A percentile compares a stretch with the other conserved stretches of the same genome.
Evolutionary conservation across 2,113 vertebrate species (phyloP).

Genomic region (Ictidomys tridecemlineatus): DNA sequence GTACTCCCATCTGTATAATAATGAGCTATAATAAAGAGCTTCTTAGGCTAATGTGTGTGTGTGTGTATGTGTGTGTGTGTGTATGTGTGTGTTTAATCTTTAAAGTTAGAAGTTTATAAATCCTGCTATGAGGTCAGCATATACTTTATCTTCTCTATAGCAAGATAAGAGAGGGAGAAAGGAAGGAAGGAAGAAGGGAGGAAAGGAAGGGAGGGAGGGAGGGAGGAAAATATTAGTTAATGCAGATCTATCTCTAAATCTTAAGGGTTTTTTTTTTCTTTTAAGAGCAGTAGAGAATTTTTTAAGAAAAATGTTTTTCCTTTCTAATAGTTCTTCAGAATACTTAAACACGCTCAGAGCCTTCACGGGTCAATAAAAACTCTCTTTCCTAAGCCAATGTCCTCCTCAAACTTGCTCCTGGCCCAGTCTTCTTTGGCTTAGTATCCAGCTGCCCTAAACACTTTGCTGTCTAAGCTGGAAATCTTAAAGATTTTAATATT

Average conservation of each 20-base stretch:
- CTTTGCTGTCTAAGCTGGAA: not conserved
- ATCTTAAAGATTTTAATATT: not conserved
- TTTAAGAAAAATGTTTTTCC: not conserved
- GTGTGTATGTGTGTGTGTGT: too few relatives aligned
- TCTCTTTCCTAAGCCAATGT: not conserved
- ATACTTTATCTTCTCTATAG: not conserved
- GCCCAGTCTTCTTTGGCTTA: not conserved
- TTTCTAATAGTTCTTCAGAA: not conserved
- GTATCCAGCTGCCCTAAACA: fast-evolving
- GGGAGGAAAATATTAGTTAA: not conserved
- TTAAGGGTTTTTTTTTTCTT: not conserved
- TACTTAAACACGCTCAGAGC: not conserved
- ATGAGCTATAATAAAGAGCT: not conserved
- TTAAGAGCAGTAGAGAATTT: not conserved
- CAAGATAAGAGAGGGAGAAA: not conserved
- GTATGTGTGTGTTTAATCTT: not conserved
- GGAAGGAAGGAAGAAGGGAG: not conserved
- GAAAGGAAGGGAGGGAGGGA: not conserved
- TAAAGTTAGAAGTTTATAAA: not conserved
- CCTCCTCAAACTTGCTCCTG: too few relatives aligned
- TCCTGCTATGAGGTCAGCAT: not conserved
- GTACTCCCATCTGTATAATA: not conserved
- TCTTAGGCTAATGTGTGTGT: not conserved
- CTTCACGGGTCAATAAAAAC: not conserved
- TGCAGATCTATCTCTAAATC: not conserved